phyloP scores from a whole-genome alignment of 30 jellyfish, hydroid and myxozoan genomes.

The Sanderia malayensis region DNA sequence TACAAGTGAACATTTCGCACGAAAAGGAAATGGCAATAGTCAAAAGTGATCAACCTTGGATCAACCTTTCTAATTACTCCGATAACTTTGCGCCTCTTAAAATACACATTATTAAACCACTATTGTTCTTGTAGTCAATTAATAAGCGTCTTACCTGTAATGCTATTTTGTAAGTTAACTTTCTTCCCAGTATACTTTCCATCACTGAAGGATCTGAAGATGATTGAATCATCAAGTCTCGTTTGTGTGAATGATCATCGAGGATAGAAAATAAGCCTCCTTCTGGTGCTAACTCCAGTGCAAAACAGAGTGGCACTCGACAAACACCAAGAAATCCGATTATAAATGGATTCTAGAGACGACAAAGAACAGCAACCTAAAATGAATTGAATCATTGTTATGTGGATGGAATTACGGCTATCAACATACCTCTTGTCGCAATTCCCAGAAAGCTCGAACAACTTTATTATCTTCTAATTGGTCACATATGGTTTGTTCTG shows the following conservation, averaged over 20 bases:
- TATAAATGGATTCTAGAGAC: conserved; percentile 83
- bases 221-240: conserved; percentile 25
- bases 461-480: conserved; percentile 85
- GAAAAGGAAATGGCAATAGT: no score
- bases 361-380: conserved; percentile 85
- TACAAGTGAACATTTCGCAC: no score
- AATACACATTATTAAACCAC: no score
- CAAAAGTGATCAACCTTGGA: no score
- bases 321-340: conserved; percentile 83
- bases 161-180: conserved; percentile 69
- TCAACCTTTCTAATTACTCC: no score
- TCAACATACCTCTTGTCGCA: conserved; percentile 92
- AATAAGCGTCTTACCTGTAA: conserved; percentile 85
- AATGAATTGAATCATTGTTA: no score
- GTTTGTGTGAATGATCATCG: conserved; percentile 42
- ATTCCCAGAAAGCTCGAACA: conserved; percentile 79
- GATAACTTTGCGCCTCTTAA: no score
- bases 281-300: conserved; percentile 86
- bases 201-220: conserved; percentile 9
- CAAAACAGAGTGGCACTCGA: conserved; percentile 85
- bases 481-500: conserved; percentile 35
- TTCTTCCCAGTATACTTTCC: conserved; percentile 66
- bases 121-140: no score
- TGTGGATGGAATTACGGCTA: not conserved
- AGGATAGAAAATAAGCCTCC: conserved; percentile 81